A percentile compares a stretch with the other conserved stretches of the same genome.
Conservation (phyloP, 2,797 vertebrate species). For the Emydoidea blandingii region DNA sequence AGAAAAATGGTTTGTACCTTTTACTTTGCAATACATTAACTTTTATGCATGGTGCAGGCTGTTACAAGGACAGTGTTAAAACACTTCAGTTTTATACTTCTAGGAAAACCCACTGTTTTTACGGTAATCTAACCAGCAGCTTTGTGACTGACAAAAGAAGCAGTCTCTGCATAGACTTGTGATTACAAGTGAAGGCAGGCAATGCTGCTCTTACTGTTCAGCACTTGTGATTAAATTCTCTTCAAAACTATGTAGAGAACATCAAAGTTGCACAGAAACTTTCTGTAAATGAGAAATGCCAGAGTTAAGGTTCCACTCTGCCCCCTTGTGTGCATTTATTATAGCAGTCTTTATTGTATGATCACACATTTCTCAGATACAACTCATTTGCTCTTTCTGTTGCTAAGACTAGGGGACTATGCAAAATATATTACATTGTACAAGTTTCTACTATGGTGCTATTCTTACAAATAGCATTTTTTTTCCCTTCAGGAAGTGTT, state of each 20-base stretch:
- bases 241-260: background rate
- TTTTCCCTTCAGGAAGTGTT: background rate
- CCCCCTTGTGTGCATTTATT: background rate
- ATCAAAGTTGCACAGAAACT: background rate
- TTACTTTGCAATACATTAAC: background rate
- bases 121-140: background rate
- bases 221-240: background rate
- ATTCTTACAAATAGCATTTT: background rate
- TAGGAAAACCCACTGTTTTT: background rate
- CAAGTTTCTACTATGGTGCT: background rate
- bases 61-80: background rate
- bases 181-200: background rate
- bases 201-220: background rate
- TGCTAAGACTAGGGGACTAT: background rate
- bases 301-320: background rate
- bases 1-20: slow-evolving; percentile 94
- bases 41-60: background rate
- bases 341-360: background rate
- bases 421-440: background rate
- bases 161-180: background rate
- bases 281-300: background rate
- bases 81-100: background rate
- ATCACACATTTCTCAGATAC: background rate
- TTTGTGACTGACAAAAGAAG: background rate
- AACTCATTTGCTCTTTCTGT: background rate